Evolutionary conservation across 2,113 vertebrate species (phyloP).

Genomic region (Albula goreensis): DNA sequence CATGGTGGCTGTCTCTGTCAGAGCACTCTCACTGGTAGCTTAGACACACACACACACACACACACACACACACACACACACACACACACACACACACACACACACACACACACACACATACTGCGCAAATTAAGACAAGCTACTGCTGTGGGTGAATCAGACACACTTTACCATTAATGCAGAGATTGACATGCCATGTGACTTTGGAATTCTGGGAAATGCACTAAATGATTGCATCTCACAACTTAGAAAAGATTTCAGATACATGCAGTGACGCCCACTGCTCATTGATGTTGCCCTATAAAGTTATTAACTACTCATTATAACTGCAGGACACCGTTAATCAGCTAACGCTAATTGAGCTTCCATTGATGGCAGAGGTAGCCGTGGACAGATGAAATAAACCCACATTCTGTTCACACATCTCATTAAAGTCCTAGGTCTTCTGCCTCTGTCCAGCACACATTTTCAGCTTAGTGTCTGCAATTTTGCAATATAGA

Average conservation of each 20-base stretch:
- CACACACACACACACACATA: slow-evolving; percentile 24
- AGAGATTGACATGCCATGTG: background rate
- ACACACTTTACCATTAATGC: background rate
- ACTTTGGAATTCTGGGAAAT: background rate
- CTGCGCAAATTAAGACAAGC: background rate
- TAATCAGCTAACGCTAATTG: background rate
- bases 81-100: slow-evolving; percentile 8
- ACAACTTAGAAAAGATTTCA: background rate
- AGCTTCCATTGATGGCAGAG: background rate
- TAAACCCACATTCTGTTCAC: too few relatives aligned
- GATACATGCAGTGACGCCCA: background rate
- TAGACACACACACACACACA: slow-evolving; percentile 12
- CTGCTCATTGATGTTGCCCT: background rate
- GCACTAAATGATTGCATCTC: too few relatives aligned
- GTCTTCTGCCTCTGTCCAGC: too few relatives aligned
- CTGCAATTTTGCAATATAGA: too few relatives aligned
- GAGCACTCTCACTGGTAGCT: background rate
- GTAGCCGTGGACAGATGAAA: too few relatives aligned
- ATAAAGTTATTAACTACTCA: background rate
- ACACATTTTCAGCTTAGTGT: too few relatives aligned
- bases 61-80: slow-evolving; percentile 10
- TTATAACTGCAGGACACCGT: background rate
- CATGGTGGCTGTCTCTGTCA: background rate
- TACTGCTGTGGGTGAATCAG: background rate
- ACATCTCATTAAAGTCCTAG: too few relatives aligned